These are phyloP conservation scores for Ophioninae sp. DNA, from an alignment of 2,888 invertebrate genomes.

Conservation along the genomic window DNA sequence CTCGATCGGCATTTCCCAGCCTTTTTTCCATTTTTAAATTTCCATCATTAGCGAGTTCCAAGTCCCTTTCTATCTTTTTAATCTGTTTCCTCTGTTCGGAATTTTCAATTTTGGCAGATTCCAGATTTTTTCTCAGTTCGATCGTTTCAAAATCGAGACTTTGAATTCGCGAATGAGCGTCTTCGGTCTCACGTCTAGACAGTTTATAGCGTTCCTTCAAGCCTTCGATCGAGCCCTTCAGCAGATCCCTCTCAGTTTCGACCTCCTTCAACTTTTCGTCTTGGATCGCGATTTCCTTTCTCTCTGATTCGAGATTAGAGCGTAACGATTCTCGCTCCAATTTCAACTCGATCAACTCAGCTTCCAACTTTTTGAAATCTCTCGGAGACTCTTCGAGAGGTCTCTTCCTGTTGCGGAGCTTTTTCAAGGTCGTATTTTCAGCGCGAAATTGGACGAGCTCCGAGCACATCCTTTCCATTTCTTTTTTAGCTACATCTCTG, in stretches of 20 bases:
- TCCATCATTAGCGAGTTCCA: conserved; percentile 50
- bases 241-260: conserved; percentile 26
- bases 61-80: conserved; percentile 44
- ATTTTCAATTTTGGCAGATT: conserved; percentile 52
- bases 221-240: conserved; percentile 47
- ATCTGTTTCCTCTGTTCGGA: conserved; percentile 56
- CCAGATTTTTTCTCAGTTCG: conserved; percentile 29
- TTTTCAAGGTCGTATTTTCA: conserved; percentile 44
- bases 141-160: conserved; percentile 16
- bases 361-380: conserved; percentile 22
- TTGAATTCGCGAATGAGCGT: conserved; percentile 31
- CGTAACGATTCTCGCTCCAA: conserved; percentile 23
- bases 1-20: conserved; percentile 55
- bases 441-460: conserved; percentile 35
- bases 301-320: conserved; percentile 34
- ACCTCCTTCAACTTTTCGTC: conserved; percentile 24
- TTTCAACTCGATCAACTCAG: conserved; percentile 23
- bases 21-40: conserved; percentile 37
- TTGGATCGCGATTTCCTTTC: conserved; percentile 14
- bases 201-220: conserved; percentile 46
- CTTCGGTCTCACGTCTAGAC: conserved; percentile 43
- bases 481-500: conserved; percentile 34
- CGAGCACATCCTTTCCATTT: conserved; percentile 41
- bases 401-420: conserved; percentile 24
- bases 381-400: neutral